Evolutionary conservation across 2,797 vertebrate genomes (phyloP).

Genomic region (Smutsia gigantea): DNA sequence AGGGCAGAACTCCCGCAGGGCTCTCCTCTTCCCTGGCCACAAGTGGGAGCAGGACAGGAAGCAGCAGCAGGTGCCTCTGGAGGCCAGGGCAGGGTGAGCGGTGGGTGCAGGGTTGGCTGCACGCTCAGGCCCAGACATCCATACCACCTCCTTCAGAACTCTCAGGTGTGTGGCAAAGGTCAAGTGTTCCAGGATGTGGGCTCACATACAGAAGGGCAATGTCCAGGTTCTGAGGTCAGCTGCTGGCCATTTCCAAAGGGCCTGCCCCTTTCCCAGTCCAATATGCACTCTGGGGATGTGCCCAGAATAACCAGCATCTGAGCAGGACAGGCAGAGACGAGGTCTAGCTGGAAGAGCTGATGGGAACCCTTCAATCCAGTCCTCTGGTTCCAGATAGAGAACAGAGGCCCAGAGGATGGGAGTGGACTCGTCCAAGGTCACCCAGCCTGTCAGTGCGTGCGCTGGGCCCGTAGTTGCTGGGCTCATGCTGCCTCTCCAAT

Average conservation of each 20-base stretch:
- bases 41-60: not conserved
- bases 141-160: not conserved
- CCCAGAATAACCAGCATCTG: not conserved
- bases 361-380: not conserved
- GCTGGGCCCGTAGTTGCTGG: not conserved
- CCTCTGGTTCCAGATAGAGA: not conserved
- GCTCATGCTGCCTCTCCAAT: not conserved
- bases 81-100: not conserved
- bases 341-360: not conserved
- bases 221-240: not conserved
- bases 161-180: not conserved
- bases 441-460: not conserved
- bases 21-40: not conserved
- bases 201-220: not conserved
- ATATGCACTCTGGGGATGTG: not conserved
- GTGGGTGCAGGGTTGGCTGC: accelerated
- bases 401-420: not conserved
- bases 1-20: not conserved
- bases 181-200: not conserved
- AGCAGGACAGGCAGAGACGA: not conserved
- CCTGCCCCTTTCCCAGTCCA: not conserved
- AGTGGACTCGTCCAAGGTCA: not conserved
- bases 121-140: not conserved
- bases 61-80: not conserved
- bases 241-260: not conserved